Percentiles rank a stretch among this genome's conserved stretches.
phyloP scores from a whole-genome alignment of 2,888 invertebrate genomes.

The Ichneumoninae sp. region DNA sequence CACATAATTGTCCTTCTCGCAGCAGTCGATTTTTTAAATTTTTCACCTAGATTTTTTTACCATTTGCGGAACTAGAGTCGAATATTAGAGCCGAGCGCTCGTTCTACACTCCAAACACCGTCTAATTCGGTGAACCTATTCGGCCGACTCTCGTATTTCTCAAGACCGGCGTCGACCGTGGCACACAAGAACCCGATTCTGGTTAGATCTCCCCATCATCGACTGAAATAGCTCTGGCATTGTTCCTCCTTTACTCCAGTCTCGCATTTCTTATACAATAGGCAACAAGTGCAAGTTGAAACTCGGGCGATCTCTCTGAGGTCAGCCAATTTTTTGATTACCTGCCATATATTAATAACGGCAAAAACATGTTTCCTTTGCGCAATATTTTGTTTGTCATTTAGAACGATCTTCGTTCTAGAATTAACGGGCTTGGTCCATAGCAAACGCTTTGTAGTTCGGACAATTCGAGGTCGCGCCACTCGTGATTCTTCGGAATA shows the following conservation, averaged over 20 bases:
- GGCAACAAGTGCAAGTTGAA: constrained; percentile 26
- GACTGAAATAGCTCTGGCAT: constrained; percentile 82
- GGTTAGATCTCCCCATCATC: constrained; percentile 72
- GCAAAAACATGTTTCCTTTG: not conserved
- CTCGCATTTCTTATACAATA: constrained; percentile 18
- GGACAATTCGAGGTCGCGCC: not conserved
- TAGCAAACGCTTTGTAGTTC: not conserved
- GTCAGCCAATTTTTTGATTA: constrained; percentile 32
- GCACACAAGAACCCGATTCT: constrained; percentile 69
- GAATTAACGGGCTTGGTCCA: not conserved
- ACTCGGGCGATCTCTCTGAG: constrained; percentile 10
- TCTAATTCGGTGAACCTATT: constrained; percentile 73
- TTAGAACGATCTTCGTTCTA: not conserved
- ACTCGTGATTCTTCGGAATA: constrained; percentile 17
- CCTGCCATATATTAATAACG: constrained; percentile 6
- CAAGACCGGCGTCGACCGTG: constrained; percentile 73
- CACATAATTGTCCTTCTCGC: not conserved
- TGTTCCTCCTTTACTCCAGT: constrained; percentile 80
- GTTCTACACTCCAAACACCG: not conserved
- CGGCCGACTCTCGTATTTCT: constrained; percentile 26
- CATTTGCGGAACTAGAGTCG: not conserved
- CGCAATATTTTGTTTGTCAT: constrained; percentile 14
- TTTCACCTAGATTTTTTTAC: not conserved
- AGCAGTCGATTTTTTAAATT: not conserved
- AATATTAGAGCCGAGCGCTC: not conserved